Evolutionary conservation across 2,888 invertebrate genomes (phyloP).

Genomic region (Harpalus rubripes): DNA sequence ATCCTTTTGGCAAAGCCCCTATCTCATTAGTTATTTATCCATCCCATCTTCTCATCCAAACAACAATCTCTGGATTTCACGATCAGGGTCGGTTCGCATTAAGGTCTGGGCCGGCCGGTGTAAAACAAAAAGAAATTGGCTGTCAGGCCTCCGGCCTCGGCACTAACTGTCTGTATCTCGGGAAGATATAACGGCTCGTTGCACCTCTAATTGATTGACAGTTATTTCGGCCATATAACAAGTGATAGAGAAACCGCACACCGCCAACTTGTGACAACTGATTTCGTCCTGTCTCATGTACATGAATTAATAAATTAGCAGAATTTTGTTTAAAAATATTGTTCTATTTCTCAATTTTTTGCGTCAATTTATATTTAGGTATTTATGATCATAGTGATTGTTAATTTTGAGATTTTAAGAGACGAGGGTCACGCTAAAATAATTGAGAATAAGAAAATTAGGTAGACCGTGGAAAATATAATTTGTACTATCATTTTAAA

Average conservation of each 20-base stretch:
- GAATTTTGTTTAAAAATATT: no score
- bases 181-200: slow-evolving; percentile 40
- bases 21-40: slow-evolving; percentile 11
- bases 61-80: slow-evolving; percentile 52
- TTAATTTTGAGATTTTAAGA: no score
- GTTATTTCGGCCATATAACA: slow-evolving; percentile 59
- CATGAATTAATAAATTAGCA: no score
- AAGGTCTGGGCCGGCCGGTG: background rate
- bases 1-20: background rate
- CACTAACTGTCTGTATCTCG: slow-evolving; percentile 36
- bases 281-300: no score
- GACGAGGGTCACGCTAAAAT: no score
- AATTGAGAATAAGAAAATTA: no score
- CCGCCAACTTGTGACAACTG: no score
- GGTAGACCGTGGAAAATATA: no score
- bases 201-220: slow-evolving; percentile 59
- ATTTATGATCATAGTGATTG: no score
- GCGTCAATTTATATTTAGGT: no score
- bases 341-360: no score
- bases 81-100: slow-evolving; percentile 15
- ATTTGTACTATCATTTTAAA: no score
- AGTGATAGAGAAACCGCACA: slow-evolving; percentile 49
- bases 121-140: slow-evolving; percentile 54
- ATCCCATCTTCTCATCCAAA: background rate
- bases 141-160: slow-evolving; percentile 28